phyloP scores from a whole-genome alignment of 92 coral and sea anemone genomes.

The Umimayanthus chanpuru region DNA sequence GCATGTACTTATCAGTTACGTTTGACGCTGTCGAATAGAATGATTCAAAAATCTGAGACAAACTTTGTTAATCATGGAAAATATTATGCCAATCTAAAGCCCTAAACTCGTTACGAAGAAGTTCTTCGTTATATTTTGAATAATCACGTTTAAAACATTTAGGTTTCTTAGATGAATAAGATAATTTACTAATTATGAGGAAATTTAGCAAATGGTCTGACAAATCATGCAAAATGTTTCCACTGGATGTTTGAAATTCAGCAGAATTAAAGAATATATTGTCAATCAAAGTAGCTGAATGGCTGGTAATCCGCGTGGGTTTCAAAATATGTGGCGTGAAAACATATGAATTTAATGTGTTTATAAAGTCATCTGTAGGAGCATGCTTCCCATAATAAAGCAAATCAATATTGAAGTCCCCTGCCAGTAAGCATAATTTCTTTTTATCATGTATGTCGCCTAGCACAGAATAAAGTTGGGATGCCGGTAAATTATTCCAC shows the following conservation, averaged over 20 bases:
- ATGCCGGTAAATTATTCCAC: constrained; percentile 39
- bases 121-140: constrained; percentile 22
- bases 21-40: constrained; percentile 24
- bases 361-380: constrained; percentile 46
- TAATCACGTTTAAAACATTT: constrained; percentile 17
- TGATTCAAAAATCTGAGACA: constrained; percentile 16
- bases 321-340: constrained; percentile 30
- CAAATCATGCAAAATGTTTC: constrained; percentile 31
- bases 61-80: constrained; percentile 22
- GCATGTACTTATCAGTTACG: constrained; percentile 11
- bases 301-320: constrained; percentile 41
- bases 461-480: constrained; percentile 37
- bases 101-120: constrained; percentile 13
- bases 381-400: constrained; percentile 35
- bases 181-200: constrained; percentile 35
- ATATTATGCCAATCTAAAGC: constrained; percentile 35
- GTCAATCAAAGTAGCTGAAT: constrained; percentile 31
- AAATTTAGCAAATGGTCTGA: constrained; percentile 39
- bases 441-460: constrained; percentile 35
- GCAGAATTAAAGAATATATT: constrained; percentile 31
- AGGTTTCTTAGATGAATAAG: constrained; percentile 37
- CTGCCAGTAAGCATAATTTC: constrained; percentile 40
- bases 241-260: constrained; percentile 30
- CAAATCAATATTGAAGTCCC: constrained; percentile 23
- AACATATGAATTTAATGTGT: constrained; percentile 33